phyloP scores from a whole-genome alignment of 2,888 invertebrate genomes.

The Macroteleia sp. region DNA sequence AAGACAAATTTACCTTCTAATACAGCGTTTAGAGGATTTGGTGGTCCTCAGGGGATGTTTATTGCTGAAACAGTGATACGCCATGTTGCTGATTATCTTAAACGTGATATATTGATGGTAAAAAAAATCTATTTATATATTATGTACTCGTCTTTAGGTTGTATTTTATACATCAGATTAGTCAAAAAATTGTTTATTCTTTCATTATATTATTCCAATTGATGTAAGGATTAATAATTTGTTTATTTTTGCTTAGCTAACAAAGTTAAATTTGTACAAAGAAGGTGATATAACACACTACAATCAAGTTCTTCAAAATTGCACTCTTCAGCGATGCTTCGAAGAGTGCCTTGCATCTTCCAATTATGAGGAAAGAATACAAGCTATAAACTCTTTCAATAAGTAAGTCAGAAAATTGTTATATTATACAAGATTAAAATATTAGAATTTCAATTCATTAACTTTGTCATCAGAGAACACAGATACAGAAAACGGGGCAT shows the following conservation, averaged over 20 bases:
- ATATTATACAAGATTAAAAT: too few species aligned
- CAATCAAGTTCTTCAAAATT: constrained; percentile 89
- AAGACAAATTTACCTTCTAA: constrained; percentile 96
- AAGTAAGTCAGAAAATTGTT: too few species aligned
- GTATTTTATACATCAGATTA: too few species aligned
- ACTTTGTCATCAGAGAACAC: constrained; percentile 89
- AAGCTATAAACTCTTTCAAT: constrained; percentile 88
- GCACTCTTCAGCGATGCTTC: constrained; percentile 91
- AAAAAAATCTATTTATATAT: too few species aligned
- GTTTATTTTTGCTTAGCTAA: too few species aligned
- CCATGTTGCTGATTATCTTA: constrained; percentile 89
- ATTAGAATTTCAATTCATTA: too few species aligned
- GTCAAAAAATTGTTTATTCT: too few species aligned
- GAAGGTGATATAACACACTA: constrained; percentile 92
- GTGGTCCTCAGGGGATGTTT: constrained; percentile 96
- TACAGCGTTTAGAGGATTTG: constrained; percentile 97
- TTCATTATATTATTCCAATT: too few species aligned
- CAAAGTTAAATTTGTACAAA: constrained; percentile 89
- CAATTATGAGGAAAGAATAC: constrained; percentile 86
- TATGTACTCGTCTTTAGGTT: too few species aligned
- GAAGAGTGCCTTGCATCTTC: constrained; percentile 89
- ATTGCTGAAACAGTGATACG: constrained; percentile 91
- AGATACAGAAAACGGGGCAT: constrained; percentile 95
- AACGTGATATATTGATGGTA: constrained; percentile 87
- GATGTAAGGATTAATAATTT: too few species aligned